Percentiles rank a stretch among this genome's conserved stretches.
phyloP scores from a whole-genome alignment of 2,113 vertebrate genomes.

The Lathamus discolor region DNA sequence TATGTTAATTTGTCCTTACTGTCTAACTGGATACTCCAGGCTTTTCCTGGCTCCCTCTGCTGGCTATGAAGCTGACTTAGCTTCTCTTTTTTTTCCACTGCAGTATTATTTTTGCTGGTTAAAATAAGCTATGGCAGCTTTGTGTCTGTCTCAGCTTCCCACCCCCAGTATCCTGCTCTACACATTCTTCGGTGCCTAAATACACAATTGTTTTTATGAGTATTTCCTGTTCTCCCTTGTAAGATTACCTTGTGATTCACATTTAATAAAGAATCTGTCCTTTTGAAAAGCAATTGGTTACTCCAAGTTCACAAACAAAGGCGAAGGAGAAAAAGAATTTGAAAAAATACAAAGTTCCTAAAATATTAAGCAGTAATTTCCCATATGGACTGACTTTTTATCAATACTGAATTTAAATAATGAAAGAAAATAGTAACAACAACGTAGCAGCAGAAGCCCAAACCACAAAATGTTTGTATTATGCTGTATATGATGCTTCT shows the following conservation, averaged over 20 bases:
- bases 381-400: background rate
- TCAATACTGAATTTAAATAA: conserved; percentile 7
- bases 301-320: background rate
- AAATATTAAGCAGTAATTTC: conserved; percentile 8
- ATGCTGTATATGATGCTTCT: background rate
- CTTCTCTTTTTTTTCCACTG: background rate
- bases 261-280: background rate
- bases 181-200: conserved; percentile 20
- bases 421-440: background rate
- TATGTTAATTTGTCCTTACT: background rate
- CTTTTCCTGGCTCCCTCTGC: conserved; percentile 67
- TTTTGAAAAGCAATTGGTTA: background rate
- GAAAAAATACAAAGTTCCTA: fast-evolving
- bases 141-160: conserved; percentile 7
- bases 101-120: conserved; percentile 43
- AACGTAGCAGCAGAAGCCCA: background rate
- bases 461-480: background rate
- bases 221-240: background rate
- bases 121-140: conserved; percentile 50
- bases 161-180: background rate
- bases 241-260: background rate
- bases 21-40: background rate
- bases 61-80: conserved; percentile 46
- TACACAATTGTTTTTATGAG: conserved; percentile 23
- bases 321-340: background rate